Evolutionary conservation across 2,797 vertebrate species (phyloP), one percentile per base, ranked within the genome.

Genomic region (Coendou prehensilis): DNA sequence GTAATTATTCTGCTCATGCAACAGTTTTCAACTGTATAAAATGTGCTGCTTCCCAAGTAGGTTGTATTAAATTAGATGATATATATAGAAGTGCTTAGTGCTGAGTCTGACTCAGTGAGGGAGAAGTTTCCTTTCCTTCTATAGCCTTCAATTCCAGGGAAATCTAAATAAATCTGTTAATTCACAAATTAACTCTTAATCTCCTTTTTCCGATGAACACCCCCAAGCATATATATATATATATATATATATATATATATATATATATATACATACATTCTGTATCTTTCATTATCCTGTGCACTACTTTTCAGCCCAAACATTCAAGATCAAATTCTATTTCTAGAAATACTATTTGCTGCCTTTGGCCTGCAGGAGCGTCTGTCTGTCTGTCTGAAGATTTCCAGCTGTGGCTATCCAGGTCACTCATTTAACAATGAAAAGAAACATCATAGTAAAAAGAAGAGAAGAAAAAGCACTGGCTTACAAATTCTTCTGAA

Each of bases 11-110:
- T 61, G 7, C 67, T 71, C 78, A 71, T 9, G 9, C 14, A 76
- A 54, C 41, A 11, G n/a, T 95, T 97, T 94, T 45, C 63, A 84
- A 47, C 10, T 57, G 30, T 63, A 10, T 84, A 61, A 92, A 92
- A 75, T 47, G 69, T 52, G 81, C 33, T 76, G 54, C 88, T 92
- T 63, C 83, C 15, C 45, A 84, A 23, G 57, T 59, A 87, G 26
- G 15, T 7, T 41, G 30, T 63, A 79, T 63, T 71, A 61, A 92
- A 50, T 80, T 20, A 54, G 56, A 83, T 15, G 18, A 64, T 14
- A 17, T 11, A 63, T 3, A 71, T 1, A 37, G 81, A 76, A 67
- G 15, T 41, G 5, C 50, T 87, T 37, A 81, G 59, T 54, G 81
- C 7, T n/a, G n/a, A 59, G 54, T 13, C 75, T 54, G 50, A 33